Base-by-base conservation (phyloP, 2,113 vertebrate genomes). In the Miniopterus natalensis region DNA sequence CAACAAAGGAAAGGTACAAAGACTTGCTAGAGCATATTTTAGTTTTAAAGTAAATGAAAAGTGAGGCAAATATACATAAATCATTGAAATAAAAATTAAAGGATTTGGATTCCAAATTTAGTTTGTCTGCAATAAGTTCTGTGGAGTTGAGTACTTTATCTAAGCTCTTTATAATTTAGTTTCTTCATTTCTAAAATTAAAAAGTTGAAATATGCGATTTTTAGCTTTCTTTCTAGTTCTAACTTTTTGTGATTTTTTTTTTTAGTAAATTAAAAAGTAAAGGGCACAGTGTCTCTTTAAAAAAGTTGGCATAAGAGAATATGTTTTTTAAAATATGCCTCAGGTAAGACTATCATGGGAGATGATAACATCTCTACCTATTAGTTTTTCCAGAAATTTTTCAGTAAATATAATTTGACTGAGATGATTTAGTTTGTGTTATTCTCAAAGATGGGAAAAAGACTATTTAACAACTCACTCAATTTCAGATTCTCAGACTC, bases 11-110 rank as follows among this genome's bases (percentile, higher is more conserved):
- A 81, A 74, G 4, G 29, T 4, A 74, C 11, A 81, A n/a, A 71
- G 21, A 45, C n/a, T 77, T 61, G 1, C 25, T 55, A 25, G 61
- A 88, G 8, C 57, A 29, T 36, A 66, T 45, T 92, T 90, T 20
- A 65, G 8, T 81, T 91, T 80, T 70, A 70, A 75, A 90, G 42
- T 74, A 90, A 88, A 70, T n/a, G 1, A 29, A 90, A 95, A 55
- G 1, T 63, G 17, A 57, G 25, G 53, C 23, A 84, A 89, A 68
- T 49, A 53, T 31, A 74, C 68, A 89, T 1, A 74, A 78, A 11
- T 18, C 4, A 55, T 21, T 87, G 12, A 80, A 66, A 15, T 23
- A 85, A 93, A 73, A 73, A 45, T 18, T 59, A 42, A 61, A 79
- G 2, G 13, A 57, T 42, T 11, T 92, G 66, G 17, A 1, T 31